phyloP scores from a whole-genome alignment of 1,140 invertebrate genomes.

The Rhagoletis zephyria region DNA sequence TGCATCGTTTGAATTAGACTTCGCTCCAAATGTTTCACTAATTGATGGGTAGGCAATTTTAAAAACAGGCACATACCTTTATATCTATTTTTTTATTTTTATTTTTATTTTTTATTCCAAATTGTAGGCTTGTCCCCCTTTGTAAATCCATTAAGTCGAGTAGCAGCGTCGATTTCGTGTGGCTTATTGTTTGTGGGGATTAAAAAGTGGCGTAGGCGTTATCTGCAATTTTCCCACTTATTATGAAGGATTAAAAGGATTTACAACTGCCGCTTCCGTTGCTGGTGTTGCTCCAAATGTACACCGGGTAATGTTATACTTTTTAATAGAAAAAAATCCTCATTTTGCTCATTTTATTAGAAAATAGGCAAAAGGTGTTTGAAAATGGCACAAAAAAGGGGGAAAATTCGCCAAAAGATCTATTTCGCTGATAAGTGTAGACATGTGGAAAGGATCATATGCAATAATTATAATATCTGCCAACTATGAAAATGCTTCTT shows the following conservation, averaged over 20 bases:
- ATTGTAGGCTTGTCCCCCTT: slow-evolving; percentile 59
- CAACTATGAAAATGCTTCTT: no score
- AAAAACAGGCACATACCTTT: neutral
- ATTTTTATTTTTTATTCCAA: slow-evolving; percentile 4
- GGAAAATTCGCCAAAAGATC: neutral
- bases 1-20: slow-evolving; percentile 64
- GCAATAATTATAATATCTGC: no score
- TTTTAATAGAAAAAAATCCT: neutral
- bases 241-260: neutral
- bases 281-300: no score
- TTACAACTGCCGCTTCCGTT: neutral
- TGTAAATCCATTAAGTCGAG: slow-evolving; percentile 45
- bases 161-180: slow-evolving; percentile 40
- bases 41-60: slow-evolving; percentile 46
- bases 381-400: neutral
- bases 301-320: slow-evolving; percentile 15
- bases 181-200: neutral
- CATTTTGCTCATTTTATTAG: slow-evolving; percentile 14
- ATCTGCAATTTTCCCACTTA: slow-evolving; percentile 34
- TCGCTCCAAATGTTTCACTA: slow-evolving; percentile 53
- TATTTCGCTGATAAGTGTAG: neutral
- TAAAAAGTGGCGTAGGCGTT: slow-evolving; percentile 35
- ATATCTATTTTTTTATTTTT: no score
- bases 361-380: neutral
- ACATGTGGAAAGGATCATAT: no score